Evolutionary conservation across 2,113 vertebrate genomes (phyloP), one percentile per base, ranked within the genome.

Genomic region (Symphodus melops): DNA sequence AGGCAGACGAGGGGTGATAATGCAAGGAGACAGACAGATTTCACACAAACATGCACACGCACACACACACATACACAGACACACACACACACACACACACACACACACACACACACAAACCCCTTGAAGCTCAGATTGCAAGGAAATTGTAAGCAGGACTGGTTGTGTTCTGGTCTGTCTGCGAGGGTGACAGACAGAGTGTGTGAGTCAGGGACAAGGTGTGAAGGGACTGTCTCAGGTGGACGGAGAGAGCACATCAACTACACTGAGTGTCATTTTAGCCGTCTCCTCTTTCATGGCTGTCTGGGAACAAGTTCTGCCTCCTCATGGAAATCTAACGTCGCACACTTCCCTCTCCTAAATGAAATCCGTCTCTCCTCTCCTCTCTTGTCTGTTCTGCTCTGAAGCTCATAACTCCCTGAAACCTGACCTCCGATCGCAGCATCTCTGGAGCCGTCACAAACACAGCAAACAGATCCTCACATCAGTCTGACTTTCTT

Each of bases 1-100:
- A 55, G 68, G 70, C 70, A 62, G 25, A 58, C n/a, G 36, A 66
- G n/a, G 48, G 72, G 72, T 69, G 84, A 83, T 84, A 83, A 88
- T 76, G 60, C 68, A 72, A 75, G n/a, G 75, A 68, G 62, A 48
- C 78, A 79, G 61, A 63, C 65, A 77, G 39, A 70, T 51, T 51
- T 51, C 48, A 51, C 33, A 58, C 28, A 33, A 48, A 21, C 42
- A 52, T 55, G 49, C 44, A 44, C 49, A 46, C 65, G 36, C n/a
- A 52, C 16, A 41, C 57, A 58, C 28, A 33, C 41, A 21, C 42
- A 52, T 49, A 49, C 44, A 44, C 49, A 46, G 57, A 46, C n/a
- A 52, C 16, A 41, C 57, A 63, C 46, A 57, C 25, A 51, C 17
- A 25, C 48, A 51, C 33, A 58, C 28, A 33, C 41, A 21, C 42